phyloP scores from a whole-genome alignment of 2,888 invertebrate species.

The Drosophila histrio region DNA sequence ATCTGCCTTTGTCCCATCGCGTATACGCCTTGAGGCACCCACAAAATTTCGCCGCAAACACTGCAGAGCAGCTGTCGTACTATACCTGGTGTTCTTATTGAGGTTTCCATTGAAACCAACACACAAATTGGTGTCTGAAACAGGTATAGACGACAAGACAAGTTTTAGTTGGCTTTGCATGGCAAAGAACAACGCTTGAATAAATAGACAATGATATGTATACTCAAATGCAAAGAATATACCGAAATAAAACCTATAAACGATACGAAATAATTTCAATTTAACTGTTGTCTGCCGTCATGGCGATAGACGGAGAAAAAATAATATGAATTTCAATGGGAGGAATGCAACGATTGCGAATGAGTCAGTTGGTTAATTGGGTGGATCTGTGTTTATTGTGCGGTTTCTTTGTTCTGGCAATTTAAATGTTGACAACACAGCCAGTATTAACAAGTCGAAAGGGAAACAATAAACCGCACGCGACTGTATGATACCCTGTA shows the following conservation, averaged over 20 bases:
- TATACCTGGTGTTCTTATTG: background rate
- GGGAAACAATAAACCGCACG: background rate
- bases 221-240: background rate
- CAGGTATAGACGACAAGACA: background rate
- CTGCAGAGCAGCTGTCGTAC: background rate
- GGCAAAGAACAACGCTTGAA: background rate
- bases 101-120: background rate
- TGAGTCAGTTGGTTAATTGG: constrained; percentile 3
- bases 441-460: background rate
- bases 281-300: constrained; percentile 15
- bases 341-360: background rate
- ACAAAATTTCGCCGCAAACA: constrained; percentile 17
- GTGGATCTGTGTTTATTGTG: constrained; percentile 7
- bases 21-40: constrained; percentile 9
- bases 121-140: background rate
- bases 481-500: background rate
- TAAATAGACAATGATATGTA: background rate
- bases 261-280: constrained; percentile 3
- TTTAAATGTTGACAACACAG: background rate
- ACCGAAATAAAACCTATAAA: background rate
- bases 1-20: constrained; percentile 1
- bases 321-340: constrained; percentile 5
- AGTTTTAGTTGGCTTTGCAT: background rate
- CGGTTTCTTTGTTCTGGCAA: constrained; percentile 3
- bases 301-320: constrained; percentile 7